Evolutionary conservation across 2,797 vertebrate genomes (phyloP), one percentile per base, ranked within the genome.

Genomic region (Sylvilagus floridanus): DNA sequence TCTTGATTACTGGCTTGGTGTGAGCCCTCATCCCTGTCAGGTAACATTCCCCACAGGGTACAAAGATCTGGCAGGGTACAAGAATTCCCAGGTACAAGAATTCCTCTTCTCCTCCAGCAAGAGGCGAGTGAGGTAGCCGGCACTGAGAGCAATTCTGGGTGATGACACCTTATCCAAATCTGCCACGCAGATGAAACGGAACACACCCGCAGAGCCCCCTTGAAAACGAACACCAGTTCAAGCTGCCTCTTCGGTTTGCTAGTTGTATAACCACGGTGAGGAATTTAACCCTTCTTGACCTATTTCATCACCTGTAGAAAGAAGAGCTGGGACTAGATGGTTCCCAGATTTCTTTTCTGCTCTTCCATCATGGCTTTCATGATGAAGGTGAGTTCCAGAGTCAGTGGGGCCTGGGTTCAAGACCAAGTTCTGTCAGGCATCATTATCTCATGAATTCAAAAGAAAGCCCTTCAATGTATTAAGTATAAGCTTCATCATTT

Each of bases 1-100:
- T 68, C 72, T 73, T 91, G 63, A 62, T 78, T 81, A 42, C 32
- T 57, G 42, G 63, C 66, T 93, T 89, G 88, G 88, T 94, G 50
- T 50, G 24, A 72, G 79, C 54, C 72, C 87, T 62, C 47, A 76
- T 9, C 42, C 5, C 28, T 86, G 32, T 73, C 16, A 79, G 69
- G 79, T n/a, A 88, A 91, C 54, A 89, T 16, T 42, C 14, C 30
- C 35, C 24, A 65, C 12, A 77, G 1, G 57, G 66, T 52, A 66
- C 90, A 85, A 1, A 69, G 75, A 0, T 54, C 54, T 94, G 2
- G 32, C 11, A 30, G 54, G 54, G 13, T 82, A 6, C 30, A 68
- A 84, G 42, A 75, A 91, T 32, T 32, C 11, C 32, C 32, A 62
- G 50, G 13, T 84, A 7, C 28, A 72, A 84, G 42, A 76, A 91